Conservation (phyloP, 2,888 invertebrate species). For the Dendrolimus pini region DNA sequence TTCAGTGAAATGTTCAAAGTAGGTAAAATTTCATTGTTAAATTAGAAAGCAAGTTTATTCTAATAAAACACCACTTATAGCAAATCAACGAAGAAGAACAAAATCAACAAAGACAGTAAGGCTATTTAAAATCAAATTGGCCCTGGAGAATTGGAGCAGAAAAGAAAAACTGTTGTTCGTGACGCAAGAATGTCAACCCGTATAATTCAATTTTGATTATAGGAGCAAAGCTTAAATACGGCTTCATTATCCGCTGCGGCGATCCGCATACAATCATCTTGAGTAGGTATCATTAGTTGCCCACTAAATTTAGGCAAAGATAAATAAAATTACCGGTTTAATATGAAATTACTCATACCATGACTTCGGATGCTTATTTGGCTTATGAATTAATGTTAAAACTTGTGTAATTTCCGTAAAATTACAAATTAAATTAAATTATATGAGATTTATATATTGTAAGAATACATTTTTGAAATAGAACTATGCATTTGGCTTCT, state of each 20-base stretch:
- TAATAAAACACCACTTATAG: conserved; percentile 11
- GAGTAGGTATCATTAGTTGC: conserved; percentile 70
- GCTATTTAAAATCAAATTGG: conserved; percentile 59
- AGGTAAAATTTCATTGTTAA: not conserved
- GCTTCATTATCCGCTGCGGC: conserved; percentile 64
- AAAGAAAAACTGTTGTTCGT: conserved; percentile 62
- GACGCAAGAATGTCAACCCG: conserved; percentile 68
- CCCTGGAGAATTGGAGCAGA: conserved; percentile 66
- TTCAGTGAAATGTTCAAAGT: too few species aligned
- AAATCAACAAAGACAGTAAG: conserved; percentile 20
- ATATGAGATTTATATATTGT: too few species aligned
- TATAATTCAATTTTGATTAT: conserved; percentile 77
- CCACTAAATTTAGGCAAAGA: conserved; percentile 55
- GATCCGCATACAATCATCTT: conserved; percentile 70
- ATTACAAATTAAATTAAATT: too few species aligned
- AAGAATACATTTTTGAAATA: too few species aligned
- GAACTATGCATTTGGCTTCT: too few species aligned
- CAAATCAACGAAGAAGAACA: conserved; percentile 17
- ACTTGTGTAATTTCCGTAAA: too few species aligned
- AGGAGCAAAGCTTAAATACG: conserved; percentile 71
- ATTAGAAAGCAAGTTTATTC: not conserved
- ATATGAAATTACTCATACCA: conserved; percentile 59
- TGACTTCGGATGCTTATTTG: conserved; percentile 53
- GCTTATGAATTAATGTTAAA: conserved; percentile 19
- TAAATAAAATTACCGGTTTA: conserved; percentile 63